These are phyloP conservation scores for Cinara cedri DNA, from an alignment of 2,888 invertebrate genomes.

Conservation along the genomic window DNA sequence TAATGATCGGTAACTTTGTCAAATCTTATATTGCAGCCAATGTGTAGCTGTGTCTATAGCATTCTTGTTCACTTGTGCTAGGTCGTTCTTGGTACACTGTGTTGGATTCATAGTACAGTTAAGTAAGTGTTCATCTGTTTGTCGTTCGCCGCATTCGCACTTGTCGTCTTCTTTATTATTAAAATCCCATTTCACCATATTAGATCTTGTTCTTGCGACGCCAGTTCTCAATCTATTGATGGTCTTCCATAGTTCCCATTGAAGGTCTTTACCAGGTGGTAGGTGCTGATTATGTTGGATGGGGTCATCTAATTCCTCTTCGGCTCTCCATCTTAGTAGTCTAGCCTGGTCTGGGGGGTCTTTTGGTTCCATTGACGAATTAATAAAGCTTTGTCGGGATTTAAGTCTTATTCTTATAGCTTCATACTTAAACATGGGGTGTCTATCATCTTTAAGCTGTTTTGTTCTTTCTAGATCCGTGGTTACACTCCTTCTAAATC, in stretches of 20 bases:
- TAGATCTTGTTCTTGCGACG: too few relatives aligned
- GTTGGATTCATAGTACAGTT: not conserved
- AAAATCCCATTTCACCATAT: not conserved
- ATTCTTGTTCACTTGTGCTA: not conserved
- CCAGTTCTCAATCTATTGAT: too few relatives aligned
- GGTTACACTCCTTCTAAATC: not conserved
- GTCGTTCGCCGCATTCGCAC: not conserved
- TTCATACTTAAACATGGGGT: too few relatives aligned
- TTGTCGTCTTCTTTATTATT: not conserved
- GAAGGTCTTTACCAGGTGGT: too few relatives aligned
- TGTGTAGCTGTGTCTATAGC: not conserved
- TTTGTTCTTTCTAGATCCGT: conserved; percentile 11
- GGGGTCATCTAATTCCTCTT: too few relatives aligned
- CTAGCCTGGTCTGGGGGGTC: too few relatives aligned
- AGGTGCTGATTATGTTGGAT: too few relatives aligned
- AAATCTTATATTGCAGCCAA: not conserved
- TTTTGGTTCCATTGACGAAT: too few relatives aligned
- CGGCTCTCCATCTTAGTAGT: too few relatives aligned
- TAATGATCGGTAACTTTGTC: not conserved
- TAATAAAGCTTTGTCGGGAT: too few relatives aligned
- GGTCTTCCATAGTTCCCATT: too few relatives aligned
- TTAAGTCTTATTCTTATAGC: too few relatives aligned
- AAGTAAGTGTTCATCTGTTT: not conserved
- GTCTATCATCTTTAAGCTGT: not conserved
- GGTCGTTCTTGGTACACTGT: not conserved